Percentiles rank a stretch among this genome's conserved stretches.
These are phyloP conservation scores for Diadumene lineata DNA, from an alignment of 92 coral and sea anemone genomes.

Conservation along the genomic window DNA sequence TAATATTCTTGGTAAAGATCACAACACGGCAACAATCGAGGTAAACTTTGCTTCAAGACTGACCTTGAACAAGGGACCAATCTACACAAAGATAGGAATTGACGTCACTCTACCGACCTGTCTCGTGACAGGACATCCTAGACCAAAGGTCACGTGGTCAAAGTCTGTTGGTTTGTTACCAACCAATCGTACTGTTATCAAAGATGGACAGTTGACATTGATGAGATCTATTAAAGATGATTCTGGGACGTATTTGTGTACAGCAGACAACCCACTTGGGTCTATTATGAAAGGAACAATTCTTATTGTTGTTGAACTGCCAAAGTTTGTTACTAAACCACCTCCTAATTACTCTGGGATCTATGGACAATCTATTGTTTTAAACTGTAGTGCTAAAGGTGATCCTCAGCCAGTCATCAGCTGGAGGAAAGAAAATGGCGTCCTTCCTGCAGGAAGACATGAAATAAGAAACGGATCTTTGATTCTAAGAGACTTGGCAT, in stretches of 20 bases:
- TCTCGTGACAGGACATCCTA: slow-evolving; percentile 37
- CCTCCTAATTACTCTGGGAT: background rate
- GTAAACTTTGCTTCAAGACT: slow-evolving; percentile 31
- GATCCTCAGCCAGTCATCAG: slow-evolving; percentile 19
- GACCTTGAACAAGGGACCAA: slow-evolving; percentile 21
- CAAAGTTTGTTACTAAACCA: slow-evolving; percentile 4
- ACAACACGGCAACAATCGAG: background rate
- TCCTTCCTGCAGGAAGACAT: slow-evolving; percentile 33
- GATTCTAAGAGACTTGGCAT: background rate
- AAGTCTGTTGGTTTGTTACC: slow-evolving; percentile 20
- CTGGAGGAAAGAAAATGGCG: slow-evolving; percentile 40
- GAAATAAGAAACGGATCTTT: slow-evolving; percentile 10
- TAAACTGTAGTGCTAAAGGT: slow-evolving; percentile 48
- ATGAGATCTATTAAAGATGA: slow-evolving; percentile 6
- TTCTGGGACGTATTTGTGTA: slow-evolving; percentile 20
- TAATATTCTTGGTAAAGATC: slow-evolving; percentile 27
- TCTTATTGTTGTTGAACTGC: slow-evolving; percentile 7
- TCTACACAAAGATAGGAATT: slow-evolving; percentile 21
- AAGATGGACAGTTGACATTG: background rate
- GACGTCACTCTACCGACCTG: slow-evolving; percentile 30
- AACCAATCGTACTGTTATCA: background rate
- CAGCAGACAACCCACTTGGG: slow-evolving; percentile 20
- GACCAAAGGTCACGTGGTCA: slow-evolving; percentile 39
- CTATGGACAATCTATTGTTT: background rate
- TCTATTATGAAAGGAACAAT: background rate